A percentile compares a stretch with the other conserved stretches of the same genome.
Conservation (phyloP, 2,797 vertebrate species). For the Ctenopoma kingsleyae region DNA sequence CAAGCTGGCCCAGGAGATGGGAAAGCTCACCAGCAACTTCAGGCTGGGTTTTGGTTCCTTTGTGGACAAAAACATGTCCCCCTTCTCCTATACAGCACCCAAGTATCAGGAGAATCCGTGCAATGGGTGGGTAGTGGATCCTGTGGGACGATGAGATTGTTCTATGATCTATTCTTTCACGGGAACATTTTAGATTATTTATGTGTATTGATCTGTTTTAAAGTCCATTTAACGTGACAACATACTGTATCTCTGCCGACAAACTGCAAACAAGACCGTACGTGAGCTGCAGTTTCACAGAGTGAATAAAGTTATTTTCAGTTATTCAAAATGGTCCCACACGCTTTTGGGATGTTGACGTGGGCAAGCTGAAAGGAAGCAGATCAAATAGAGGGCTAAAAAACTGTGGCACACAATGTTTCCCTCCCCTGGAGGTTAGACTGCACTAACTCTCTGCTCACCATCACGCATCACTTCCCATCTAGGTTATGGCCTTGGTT, state of each 20-base stretch:
- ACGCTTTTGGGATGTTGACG: not conserved
- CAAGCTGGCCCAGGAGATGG: slow-evolving; percentile 95
- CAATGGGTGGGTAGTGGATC: slow-evolving; percentile 87
- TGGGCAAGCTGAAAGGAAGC: slow-evolving; percentile 43
- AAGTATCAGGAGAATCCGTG: slow-evolving; percentile 97
- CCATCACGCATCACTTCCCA: slow-evolving; percentile 81
- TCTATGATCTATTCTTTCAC: not conserved
- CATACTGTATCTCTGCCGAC: not conserved
- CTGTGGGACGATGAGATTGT: not conserved
- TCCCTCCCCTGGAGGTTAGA: slow-evolving; percentile 61
- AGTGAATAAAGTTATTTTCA: not conserved
- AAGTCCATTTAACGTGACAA: not conserved
- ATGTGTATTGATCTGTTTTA: no score
- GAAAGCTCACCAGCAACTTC: slow-evolving; percentile 98
- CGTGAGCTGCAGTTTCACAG: not conserved
- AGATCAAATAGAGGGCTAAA: slow-evolving; percentile 42
- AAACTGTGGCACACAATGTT: slow-evolving; percentile 53
- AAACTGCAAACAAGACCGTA: not conserved
- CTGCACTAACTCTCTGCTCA: slow-evolving; percentile 25
- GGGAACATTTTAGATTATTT: no score
- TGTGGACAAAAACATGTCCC: slow-evolving; percentile 97
- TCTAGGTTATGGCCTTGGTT: slow-evolving; percentile 74
- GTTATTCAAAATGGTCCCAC: slow-evolving; percentile 17
- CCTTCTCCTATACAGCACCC: slow-evolving; percentile 94
- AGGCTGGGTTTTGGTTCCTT: slow-evolving; percentile 96